These are phyloP conservation scores for Oscheius sp. DNA, from an alignment of 2,888 invertebrate genomes.

Conservation along the genomic window DNA sequence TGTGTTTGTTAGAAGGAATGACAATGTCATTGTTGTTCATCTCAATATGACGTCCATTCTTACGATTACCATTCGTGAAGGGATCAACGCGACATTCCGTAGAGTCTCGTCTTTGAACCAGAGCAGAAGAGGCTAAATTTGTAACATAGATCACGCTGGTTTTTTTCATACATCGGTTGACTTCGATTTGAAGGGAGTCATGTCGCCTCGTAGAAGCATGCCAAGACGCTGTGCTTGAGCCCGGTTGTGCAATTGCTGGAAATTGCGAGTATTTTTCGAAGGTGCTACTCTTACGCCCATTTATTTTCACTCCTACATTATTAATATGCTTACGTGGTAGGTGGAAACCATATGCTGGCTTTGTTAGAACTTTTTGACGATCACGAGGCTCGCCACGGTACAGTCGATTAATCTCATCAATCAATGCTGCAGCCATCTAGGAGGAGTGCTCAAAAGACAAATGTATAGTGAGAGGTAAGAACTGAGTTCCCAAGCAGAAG, in stretches of 20 bases:
- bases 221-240: conserved; percentile 54
- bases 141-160: background rate
- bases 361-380: background rate
- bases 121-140: conserved; percentile 38
- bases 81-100: conserved; percentile 25
- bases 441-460: background rate
- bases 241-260: conserved; percentile 43
- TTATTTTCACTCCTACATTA: background rate
- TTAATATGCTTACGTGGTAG: conserved; percentile 21
- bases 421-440: conserved; percentile 30
- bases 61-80: background rate
- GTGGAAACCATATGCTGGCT: conserved; percentile 12
- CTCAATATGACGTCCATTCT: background rate
- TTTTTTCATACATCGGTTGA: conserved; percentile 25
- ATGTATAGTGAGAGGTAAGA: conserved; percentile 2
- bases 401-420: conserved; percentile 24
- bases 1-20: conserved; percentile 12
- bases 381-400: conserved; percentile 22
- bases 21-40: conserved; percentile 29
- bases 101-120: conserved; percentile 22
- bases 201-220: conserved; percentile 43
- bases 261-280: background rate
- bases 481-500: conserved; percentile 2
- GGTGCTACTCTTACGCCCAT: background rate
- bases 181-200: conserved; percentile 8